Base-by-base conservation (phyloP, 2,888 invertebrate genomes). In the Timandra comae region DNA sequence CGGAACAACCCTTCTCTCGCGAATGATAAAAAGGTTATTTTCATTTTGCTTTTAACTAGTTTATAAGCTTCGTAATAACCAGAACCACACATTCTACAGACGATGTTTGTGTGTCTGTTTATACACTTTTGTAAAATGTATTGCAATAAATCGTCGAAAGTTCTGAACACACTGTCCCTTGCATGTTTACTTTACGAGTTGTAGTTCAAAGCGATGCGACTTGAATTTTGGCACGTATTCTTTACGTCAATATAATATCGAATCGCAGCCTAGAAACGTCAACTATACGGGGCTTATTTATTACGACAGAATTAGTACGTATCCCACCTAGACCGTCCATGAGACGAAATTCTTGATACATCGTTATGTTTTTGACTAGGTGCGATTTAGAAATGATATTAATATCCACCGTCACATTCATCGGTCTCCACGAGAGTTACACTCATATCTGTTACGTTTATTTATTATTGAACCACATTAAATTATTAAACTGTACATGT, bases 191-290 rank as follows among this genome's bases (percentile, higher is more conserved):
- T 27, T 33, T 27, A 29, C 10, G 26, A 26, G 35, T 25, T 41
- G 33, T 33, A 31, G 37, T 48, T 40, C 29, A 21, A 19, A 38
- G 46, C 48, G 45, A 45, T 44, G 51, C 50, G 52, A 43, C 52
- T 54, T 52, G 61, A 60, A 63, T 73, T 64, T 79, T 81, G 81
- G 81, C 81, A 80, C 75, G 59, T 50, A 57, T 58, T 55, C 64
- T 59, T 60, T 50, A 51, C 70, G 72, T 78, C 81, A 80, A 80
- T 82, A 80, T 82, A 76, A 74, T 76, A 9, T 75, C 74, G 72
- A 77, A 73, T 73, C 72, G 69, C 72, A 77, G 67, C 76, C 72
- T 63, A 79, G 78, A 79, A 74, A 77, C 64, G 80, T 81, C 79
- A 72, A 64, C 71, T 73, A 64, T 69, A 73, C 72, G 67, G 59